phyloP scores from a whole-genome alignment of 2,888 invertebrate species.

The Oscheius myriophilus region DNA sequence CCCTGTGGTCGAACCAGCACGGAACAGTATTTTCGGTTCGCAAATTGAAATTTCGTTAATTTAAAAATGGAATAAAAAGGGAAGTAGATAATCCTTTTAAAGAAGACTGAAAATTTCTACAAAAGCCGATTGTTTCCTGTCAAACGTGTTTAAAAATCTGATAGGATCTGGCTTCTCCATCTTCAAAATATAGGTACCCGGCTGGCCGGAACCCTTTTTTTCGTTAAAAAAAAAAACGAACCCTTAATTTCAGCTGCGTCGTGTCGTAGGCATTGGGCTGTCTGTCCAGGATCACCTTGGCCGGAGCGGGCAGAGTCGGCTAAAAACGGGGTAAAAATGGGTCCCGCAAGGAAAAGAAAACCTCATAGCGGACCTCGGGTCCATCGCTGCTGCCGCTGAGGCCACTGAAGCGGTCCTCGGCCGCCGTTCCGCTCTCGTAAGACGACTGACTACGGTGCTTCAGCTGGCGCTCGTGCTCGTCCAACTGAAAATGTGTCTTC shows the following conservation, averaged over 20 bases:
- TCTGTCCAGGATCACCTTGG: conserved; percentile 89
- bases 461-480: conserved; percentile 36
- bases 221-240: conserved; percentile 51
- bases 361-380: conserved; percentile 30
- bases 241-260: conserved; percentile 90
- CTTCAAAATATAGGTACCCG: neutral
- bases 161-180: too few relatives aligned
- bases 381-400: conserved; percentile 40
- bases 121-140: too few relatives aligned
- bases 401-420: conserved; percentile 40
- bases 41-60: too few relatives aligned
- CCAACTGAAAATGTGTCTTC: conserved; percentile 6
- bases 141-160: too few relatives aligned
- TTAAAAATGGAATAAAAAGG: too few relatives aligned
- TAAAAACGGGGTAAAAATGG: neutral
- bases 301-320: conserved; percentile 82
- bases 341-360: neutral
- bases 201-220: too few relatives aligned
- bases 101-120: too few relatives aligned
- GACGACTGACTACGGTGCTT: conserved; percentile 44
- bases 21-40: too few relatives aligned
- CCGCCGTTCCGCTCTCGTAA: conserved; percentile 32
- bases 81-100: too few relatives aligned
- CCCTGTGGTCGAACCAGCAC: too few relatives aligned
- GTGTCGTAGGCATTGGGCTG: conserved; percentile 97